Conservation (phyloP, 1,140 invertebrate species). For the Macrotrachela quadricornifera region DNA sequence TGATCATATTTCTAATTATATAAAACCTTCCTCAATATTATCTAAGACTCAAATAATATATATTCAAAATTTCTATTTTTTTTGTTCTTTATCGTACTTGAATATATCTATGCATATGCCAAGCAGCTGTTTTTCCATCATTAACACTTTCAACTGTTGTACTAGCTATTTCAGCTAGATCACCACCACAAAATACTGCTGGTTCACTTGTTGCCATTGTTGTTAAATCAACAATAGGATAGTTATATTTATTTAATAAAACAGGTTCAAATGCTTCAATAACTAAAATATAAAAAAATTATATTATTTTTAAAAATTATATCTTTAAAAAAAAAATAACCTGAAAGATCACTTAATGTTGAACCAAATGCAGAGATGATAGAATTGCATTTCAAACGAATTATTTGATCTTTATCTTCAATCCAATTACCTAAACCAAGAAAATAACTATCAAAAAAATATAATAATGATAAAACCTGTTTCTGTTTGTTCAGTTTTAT, state of each 20-base stretch:
- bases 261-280: conserved; percentile 54
- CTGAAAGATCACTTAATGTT: conserved; percentile 46
- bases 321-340: too few relatives aligned
- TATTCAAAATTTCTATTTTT: too few relatives aligned
- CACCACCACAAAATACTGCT: conserved; percentile 74
- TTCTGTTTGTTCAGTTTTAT: conserved; percentile 29
- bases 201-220: conserved; percentile 55
- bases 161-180: conserved; percentile 71
- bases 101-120: conserved; percentile 77
- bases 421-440: conserved; percentile 43
- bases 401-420: conserved; percentile 56
- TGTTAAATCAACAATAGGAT: conserved; percentile 49
- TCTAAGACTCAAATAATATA: too few relatives aligned
- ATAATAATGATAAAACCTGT: too few relatives aligned
- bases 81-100: conserved; percentile 34
- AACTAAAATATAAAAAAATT: conserved; percentile 27
- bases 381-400: conserved; percentile 62
- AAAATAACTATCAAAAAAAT: too few relatives aligned
- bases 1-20: too few relatives aligned
- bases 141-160: conserved; percentile 95
- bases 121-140: conserved; percentile 87
- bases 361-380: conserved; percentile 93
- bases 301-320: too few relatives aligned
- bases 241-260: conserved; percentile 48
- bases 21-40: too few relatives aligned